Evolutionary conservation across 2,888 invertebrate species (phyloP).

Genomic region (Lacanobia oleracea): DNA sequence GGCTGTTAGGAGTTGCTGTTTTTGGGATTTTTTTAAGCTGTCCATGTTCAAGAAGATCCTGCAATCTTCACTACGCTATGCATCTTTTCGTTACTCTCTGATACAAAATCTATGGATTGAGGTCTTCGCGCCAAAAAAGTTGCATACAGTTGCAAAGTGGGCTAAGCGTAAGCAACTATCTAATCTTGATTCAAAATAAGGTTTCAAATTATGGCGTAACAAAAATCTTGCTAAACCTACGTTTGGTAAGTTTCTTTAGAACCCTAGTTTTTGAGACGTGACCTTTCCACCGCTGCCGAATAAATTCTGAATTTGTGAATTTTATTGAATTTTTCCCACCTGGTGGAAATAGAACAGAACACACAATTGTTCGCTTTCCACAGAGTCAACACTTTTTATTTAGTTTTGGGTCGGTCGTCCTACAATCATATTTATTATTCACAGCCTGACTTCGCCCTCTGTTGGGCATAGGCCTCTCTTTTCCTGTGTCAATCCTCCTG

Average conservation of each 20-base stretch:
- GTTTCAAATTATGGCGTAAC: conserved; percentile 1
- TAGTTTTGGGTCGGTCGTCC: too few species aligned
- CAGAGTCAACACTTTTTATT: too few species aligned
- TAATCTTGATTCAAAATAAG: conserved; percentile 3
- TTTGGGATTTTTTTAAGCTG: too few species aligned
- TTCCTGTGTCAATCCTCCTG: too few species aligned
- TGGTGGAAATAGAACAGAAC: too few species aligned
- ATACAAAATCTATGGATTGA: conserved; percentile 14
- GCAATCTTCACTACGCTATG: neutral
- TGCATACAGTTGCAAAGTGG: neutral
- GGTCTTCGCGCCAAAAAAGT: neutral
- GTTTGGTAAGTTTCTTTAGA: neutral
- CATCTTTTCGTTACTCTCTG: neutral
- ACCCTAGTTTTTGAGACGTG: neutral
- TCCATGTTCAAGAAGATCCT: too few species aligned
- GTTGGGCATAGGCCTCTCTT: too few species aligned
- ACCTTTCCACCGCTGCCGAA: neutral
- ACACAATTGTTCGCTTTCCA: too few species aligned
- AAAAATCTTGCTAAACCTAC: neutral
- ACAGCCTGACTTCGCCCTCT: too few species aligned
- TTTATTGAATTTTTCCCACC: neutral
- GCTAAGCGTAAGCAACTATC: conserved; percentile 3
- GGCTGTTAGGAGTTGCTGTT: too few species aligned
- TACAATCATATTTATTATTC: too few species aligned
- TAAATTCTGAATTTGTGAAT: neutral